Conservation (phyloP, 1,140 invertebrate species). For the Aleiodes sp. region DNA sequence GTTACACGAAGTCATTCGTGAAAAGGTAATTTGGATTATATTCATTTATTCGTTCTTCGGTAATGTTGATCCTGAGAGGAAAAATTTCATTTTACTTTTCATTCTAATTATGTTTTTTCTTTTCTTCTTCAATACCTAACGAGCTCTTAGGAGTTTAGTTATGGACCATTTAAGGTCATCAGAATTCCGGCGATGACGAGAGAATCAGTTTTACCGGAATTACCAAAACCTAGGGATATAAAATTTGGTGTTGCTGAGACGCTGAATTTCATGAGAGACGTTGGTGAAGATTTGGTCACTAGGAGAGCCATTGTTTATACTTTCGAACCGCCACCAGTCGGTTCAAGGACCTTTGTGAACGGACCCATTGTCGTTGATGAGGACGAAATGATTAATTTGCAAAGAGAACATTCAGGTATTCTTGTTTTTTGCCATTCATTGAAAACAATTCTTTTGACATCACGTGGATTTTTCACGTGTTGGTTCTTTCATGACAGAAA, state of each 20-base stretch:
- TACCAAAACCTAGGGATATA: conserved; percentile 45
- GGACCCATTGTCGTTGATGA: conserved; percentile 57
- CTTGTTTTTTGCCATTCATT: neutral
- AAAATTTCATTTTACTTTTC: neutral
- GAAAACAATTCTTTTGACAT: neutral
- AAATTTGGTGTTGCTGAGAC: conserved; percentile 51
- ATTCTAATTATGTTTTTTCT: conserved; percentile 16
- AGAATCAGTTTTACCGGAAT: conserved; percentile 49
- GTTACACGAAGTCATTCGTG: conserved; percentile 46
- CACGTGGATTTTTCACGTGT: neutral
- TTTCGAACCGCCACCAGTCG: conserved; percentile 47
- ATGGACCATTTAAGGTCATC: conserved; percentile 59
- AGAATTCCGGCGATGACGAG: conserved; percentile 51
- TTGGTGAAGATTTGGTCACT: conserved; percentile 56
- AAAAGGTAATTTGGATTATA: conserved; percentile 48
- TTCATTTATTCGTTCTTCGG: neutral
- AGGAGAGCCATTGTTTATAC: conserved; percentile 61
- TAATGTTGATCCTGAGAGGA: neutral
- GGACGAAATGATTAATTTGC: conserved; percentile 51
- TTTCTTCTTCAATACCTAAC: neutral
- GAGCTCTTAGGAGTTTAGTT: conserved; percentile 59
- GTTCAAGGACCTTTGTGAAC: conserved; percentile 40
- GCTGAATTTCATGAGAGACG: conserved; percentile 54
- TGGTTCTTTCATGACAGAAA: neutral
- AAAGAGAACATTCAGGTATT: conserved; percentile 33